phyloP scores from a whole-genome alignment of 2,888 invertebrate genomes.

The Platycnemis pennipes region DNA sequence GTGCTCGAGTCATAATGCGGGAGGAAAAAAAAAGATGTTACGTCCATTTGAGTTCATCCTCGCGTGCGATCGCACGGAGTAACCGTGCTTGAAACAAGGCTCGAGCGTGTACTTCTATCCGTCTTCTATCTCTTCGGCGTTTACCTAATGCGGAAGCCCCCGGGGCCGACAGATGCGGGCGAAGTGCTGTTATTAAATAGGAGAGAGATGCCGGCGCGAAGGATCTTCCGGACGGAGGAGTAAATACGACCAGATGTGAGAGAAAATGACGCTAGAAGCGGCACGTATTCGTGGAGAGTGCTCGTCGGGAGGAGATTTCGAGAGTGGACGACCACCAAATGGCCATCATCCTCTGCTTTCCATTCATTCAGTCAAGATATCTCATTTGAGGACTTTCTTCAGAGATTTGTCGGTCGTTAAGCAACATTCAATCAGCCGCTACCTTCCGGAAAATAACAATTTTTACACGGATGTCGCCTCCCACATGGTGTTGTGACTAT shows the following conservation, averaged over 20 bases:
- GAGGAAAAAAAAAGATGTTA: conserved; percentile 33
- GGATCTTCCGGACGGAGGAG: not conserved
- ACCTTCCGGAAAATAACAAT: no score
- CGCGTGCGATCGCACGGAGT: not conserved
- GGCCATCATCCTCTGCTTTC: no score
- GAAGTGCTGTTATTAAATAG: conserved; percentile 8
- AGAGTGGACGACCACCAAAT: no score
- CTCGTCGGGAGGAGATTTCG: not conserved
- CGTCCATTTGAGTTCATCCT: not conserved
- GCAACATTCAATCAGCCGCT: no score
- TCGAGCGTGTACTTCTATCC: not conserved
- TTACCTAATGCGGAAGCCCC: not conserved
- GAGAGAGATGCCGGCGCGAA: not conserved
- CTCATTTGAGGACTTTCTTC: no score
- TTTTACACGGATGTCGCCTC: no score
- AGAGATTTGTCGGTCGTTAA: no score
- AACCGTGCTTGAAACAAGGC: not conserved
- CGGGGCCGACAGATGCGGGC: not conserved
- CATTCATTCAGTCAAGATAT: no score
- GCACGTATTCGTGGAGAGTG: not conserved
- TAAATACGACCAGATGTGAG: not conserved
- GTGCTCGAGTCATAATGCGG: conserved; percentile 11
- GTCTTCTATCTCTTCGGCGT: not conserved
- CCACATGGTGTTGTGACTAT: no score
- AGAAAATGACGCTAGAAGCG: not conserved